Percentiles rank a stretch among this genome's conserved stretches.
Conservation (phyloP, 1,140 invertebrate genomes). For the Drosophila gunungcola region DNA sequence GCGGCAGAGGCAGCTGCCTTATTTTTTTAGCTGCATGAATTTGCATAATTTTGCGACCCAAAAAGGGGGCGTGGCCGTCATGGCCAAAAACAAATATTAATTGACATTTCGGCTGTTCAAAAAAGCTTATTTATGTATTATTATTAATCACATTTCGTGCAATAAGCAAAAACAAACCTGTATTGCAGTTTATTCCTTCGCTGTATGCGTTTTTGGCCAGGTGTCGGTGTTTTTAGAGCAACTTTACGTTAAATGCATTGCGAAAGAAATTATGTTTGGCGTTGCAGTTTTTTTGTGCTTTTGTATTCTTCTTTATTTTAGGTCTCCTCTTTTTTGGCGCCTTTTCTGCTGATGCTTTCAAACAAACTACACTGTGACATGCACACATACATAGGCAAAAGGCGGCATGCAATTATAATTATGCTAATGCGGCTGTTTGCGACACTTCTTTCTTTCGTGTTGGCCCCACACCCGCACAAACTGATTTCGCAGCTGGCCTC, state of each 20-base stretch:
- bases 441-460: slow-evolving; percentile 7
- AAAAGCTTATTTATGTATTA: slow-evolving; percentile 43
- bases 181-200: slow-evolving; percentile 63
- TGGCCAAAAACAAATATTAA: slow-evolving; percentile 37
- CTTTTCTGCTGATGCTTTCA: slow-evolving; percentile 74
- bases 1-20: slow-evolving; percentile 28
- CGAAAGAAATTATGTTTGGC: slow-evolving; percentile 75
- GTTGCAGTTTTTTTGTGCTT: slow-evolving; percentile 63
- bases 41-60: slow-evolving; percentile 68
- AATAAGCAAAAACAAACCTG: slow-evolving; percentile 77
- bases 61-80: slow-evolving; percentile 35
- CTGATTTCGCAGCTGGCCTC: slow-evolving; percentile 25
- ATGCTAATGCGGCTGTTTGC: slow-evolving; percentile 48
- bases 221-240: slow-evolving; percentile 52
- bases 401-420: slow-evolving; percentile 49
- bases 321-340: slow-evolving; percentile 60
- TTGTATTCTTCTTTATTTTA: slow-evolving; percentile 28
- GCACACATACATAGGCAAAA: slow-evolving; percentile 15
- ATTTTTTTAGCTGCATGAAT: slow-evolving; percentile 54
- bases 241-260: slow-evolving; percentile 69
- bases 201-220: slow-evolving; percentile 46
- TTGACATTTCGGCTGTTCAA: slow-evolving; percentile 46
- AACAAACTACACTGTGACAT: slow-evolving; percentile 49
- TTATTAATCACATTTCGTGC: slow-evolving; percentile 54
- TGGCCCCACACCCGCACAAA: slow-evolving; percentile 32